Percentiles rank a stretch among this genome's conserved stretches.
These are phyloP conservation scores for Sceliomorpha sp. DNA, from an alignment of 2,888 invertebrate genomes.

Conservation along the genomic window DNA sequence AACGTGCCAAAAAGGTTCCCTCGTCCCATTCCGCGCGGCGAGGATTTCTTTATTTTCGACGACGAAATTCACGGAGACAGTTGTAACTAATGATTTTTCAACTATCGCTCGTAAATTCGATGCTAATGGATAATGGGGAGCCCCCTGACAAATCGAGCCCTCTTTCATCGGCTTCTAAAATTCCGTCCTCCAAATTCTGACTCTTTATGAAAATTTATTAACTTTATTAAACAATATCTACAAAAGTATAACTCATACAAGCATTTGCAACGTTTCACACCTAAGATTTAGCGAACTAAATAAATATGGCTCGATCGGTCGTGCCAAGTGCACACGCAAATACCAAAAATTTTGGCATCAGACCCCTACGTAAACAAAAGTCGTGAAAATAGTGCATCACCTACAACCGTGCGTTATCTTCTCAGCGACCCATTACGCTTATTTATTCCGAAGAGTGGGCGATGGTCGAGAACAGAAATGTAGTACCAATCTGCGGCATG, in stretches of 20 bases:
- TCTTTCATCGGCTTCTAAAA: no score
- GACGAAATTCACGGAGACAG: slow-evolving; percentile 42
- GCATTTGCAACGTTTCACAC: no score
- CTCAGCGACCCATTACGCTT: background rate
- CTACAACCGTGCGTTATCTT: slow-evolving; percentile 10
- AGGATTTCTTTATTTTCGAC: slow-evolving; percentile 44
- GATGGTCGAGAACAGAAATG: slow-evolving; percentile 13
- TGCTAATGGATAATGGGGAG: slow-evolving; percentile 36
- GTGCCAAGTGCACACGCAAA: slow-evolving; percentile 14
- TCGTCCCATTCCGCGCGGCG: slow-evolving; percentile 23
- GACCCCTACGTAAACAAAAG: slow-evolving; percentile 15
- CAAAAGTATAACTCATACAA: no score
- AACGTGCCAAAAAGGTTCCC: slow-evolving; percentile 49
- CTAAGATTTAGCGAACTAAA: no score
- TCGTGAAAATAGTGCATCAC: slow-evolving; percentile 30
- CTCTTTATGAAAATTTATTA: no score
- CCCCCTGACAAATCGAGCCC: no score
- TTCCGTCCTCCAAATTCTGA: no score
- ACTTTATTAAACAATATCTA: no score
- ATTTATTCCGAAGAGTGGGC: slow-evolving; percentile 15
- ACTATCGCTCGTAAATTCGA: slow-evolving; percentile 18
- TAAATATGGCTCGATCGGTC: no score
- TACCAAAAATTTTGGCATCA: slow-evolving; percentile 15
- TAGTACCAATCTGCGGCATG: slow-evolving; percentile 43
- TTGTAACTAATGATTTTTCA: slow-evolving; percentile 36